phyloP scores from a whole-genome alignment of 2,797 vertebrate species.

The Mareca strepera region DNA sequence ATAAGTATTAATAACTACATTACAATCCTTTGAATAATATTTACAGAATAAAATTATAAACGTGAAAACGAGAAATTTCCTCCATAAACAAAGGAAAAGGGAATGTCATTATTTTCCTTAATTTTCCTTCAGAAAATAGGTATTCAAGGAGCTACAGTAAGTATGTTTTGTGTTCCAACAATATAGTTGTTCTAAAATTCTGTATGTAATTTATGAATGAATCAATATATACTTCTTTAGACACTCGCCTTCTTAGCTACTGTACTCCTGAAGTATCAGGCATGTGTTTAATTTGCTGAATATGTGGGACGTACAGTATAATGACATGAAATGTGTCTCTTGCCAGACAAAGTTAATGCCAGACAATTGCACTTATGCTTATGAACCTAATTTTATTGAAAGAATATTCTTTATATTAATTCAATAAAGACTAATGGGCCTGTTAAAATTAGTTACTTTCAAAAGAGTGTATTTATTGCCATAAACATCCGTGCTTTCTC shows the following conservation, averaged over 20 bases:
- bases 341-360: neutral
- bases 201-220: neutral
- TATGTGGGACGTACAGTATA: neutral
- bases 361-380: conserved; percentile 28
- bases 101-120: neutral
- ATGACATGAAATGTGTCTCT: conserved; percentile 15
- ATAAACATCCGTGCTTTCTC: neutral
- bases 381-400: conserved; percentile 1
- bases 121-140: neutral
- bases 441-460: conserved; percentile 26
- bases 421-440: neutral
- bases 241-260: neutral
- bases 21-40: neutral
- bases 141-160: neutral
- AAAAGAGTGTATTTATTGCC: conserved; percentile 2
- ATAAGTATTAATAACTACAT: neutral
- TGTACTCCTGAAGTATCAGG: neutral
- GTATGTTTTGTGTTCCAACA: neutral
- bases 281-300: neutral
- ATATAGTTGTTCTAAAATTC: neutral
- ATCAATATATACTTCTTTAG: neutral
- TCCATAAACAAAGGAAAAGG: neutral
- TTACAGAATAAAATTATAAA: neutral
- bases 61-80: neutral
- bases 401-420: conserved; percentile 15